Evolutionary conservation across 2,888 invertebrate species (phyloP).

Genomic region (Liposcelis brunnea): DNA sequence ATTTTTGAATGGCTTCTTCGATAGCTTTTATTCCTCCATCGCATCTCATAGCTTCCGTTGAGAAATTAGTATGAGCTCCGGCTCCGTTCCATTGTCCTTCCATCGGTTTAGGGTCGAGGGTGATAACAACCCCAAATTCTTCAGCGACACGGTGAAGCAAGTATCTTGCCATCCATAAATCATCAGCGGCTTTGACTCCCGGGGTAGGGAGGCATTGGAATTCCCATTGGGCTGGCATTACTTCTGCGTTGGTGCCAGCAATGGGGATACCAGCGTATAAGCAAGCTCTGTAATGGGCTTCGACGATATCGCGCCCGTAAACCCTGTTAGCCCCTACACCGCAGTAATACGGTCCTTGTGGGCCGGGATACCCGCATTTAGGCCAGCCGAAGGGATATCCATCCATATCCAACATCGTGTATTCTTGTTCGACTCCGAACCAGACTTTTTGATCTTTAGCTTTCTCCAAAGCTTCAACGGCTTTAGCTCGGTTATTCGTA

Average conservation of each 20-base stretch:
- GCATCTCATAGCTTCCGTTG: slow-evolving; percentile 35
- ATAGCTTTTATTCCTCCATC: slow-evolving; percentile 34
- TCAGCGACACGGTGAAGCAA: slow-evolving; percentile 39
- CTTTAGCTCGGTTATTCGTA: slow-evolving; percentile 32
- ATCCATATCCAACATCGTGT: slow-evolving; percentile 35
- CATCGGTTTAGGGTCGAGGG: slow-evolving; percentile 31
- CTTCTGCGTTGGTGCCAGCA: slow-evolving; percentile 65
- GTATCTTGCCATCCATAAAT: slow-evolving; percentile 42
- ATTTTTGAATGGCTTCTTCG: slow-evolving; percentile 37
- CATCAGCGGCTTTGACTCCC: slow-evolving; percentile 40
- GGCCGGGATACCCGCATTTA: slow-evolving; percentile 34
- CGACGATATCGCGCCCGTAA: slow-evolving; percentile 63
- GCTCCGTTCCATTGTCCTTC: slow-evolving; percentile 37
- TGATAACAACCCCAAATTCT: slow-evolving; percentile 38
- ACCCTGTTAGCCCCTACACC: slow-evolving; percentile 62
- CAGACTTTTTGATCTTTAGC: slow-evolving; percentile 45
- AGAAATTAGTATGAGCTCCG: slow-evolving; percentile 38
- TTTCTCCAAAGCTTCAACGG: slow-evolving; percentile 34
- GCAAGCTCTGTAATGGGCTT: slow-evolving; percentile 61
- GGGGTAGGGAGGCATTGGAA: slow-evolving; percentile 44
- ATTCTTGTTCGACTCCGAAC: slow-evolving; percentile 61
- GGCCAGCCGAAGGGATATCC: slow-evolving; percentile 59
- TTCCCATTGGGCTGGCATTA: slow-evolving; percentile 66
- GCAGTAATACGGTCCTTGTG: slow-evolving; percentile 64
- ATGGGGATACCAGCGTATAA: slow-evolving; percentile 62